phyloP scores from a whole-genome alignment of 2,888 invertebrate genomes.

The Labia minor region DNA sequence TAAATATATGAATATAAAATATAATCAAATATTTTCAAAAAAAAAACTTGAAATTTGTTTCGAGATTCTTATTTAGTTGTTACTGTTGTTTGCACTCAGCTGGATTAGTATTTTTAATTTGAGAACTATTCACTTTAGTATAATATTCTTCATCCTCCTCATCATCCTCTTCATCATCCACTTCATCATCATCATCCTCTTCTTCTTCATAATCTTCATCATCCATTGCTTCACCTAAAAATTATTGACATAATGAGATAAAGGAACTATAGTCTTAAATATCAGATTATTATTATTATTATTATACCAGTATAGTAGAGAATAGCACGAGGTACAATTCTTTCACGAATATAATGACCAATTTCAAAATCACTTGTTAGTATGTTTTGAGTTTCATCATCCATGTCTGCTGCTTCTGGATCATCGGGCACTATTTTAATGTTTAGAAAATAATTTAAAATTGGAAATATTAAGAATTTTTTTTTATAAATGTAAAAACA shows the following conservation, averaged over 20 bases:
- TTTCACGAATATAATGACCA: conserved; percentile 94
- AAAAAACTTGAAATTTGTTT: not conserved
- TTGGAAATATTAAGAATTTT: conserved; percentile 3
- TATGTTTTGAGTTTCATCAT: conserved; percentile 77
- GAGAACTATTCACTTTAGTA: conserved; percentile 26
- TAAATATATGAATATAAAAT: not conserved
- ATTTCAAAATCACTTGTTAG: conserved; percentile 95
- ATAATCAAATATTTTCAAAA: not conserved
- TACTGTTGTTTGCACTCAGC: conserved; percentile 67
- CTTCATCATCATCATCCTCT: conserved; percentile 32
- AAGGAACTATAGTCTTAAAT: too few relatives aligned
- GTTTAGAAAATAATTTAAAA: too few relatives aligned
- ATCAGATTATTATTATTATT: too few relatives aligned
- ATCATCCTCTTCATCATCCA: conserved; percentile 37
- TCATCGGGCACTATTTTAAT: conserved; percentile 61
- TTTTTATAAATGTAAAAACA: conserved; percentile 13
- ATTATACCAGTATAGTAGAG: conserved; percentile 82
- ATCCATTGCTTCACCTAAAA: conserved; percentile 46
- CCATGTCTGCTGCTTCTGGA: conserved; percentile 62
- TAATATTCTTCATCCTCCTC: conserved; percentile 52
- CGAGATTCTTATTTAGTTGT: conserved; percentile 25
- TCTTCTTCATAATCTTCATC: conserved; percentile 46
- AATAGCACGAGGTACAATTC: conserved; percentile 93
- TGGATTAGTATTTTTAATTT: conserved; percentile 35
- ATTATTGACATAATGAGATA: not conserved